Conservation (phyloP, 2,888 invertebrate species). For the Melieria omissa region DNA sequence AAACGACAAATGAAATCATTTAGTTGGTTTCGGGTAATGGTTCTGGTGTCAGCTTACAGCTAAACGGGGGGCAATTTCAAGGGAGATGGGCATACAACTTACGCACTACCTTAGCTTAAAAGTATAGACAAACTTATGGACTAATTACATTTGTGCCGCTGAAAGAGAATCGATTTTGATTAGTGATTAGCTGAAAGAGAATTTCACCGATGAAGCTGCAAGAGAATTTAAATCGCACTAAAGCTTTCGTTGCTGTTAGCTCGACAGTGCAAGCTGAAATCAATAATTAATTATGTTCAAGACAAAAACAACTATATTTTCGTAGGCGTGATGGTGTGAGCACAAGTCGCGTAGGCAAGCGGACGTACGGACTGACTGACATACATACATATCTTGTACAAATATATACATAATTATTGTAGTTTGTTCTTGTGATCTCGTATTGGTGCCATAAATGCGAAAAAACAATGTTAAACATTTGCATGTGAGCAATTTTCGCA, state of each 20-base stretch:
- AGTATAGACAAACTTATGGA: conserved; percentile 31
- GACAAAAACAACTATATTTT: neutral
- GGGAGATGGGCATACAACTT: conserved; percentile 16
- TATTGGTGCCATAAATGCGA: conserved; percentile 20
- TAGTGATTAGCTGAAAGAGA: conserved; percentile 42
- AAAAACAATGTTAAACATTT: conserved; percentile 46
- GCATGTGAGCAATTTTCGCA: neutral
- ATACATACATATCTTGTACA: conserved; percentile 43
- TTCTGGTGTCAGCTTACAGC: conserved; percentile 49
- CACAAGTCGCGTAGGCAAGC: neutral
- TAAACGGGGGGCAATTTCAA: conserved; percentile 31
- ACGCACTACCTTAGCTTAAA: conserved; percentile 20
- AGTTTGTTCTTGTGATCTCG: conserved; percentile 10
- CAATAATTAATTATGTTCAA: conserved; percentile 17
- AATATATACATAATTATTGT: conserved; percentile 24
- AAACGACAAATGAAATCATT: conserved; percentile 41
- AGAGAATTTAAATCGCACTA: conserved; percentile 23
- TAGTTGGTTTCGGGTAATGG: conserved; percentile 51
- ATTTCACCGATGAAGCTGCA: conserved; percentile 25
- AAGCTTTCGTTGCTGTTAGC: conserved; percentile 17
- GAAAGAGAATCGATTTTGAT: conserved; percentile 52
- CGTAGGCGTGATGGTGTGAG: neutral
- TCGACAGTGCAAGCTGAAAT: conserved; percentile 24
- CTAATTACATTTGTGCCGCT: conserved; percentile 45
- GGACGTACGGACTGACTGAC: conserved; percentile 47